These are phyloP conservation scores for Cyrtonyx montezumae DNA, from an alignment of 2,113 vertebrate genomes.

Conservation along the genomic window DNA sequence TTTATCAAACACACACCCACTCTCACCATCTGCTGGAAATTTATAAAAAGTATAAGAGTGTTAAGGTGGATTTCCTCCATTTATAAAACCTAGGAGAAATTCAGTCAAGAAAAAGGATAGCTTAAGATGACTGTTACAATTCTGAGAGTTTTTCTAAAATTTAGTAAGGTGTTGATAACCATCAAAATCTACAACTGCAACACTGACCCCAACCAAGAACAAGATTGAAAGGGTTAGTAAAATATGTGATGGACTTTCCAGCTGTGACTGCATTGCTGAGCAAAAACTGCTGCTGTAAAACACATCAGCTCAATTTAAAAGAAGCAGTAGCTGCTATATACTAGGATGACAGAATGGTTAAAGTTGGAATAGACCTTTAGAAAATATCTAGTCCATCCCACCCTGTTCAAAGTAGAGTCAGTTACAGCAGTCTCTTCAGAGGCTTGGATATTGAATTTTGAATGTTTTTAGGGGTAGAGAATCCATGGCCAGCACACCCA, in stretches of 20 bases:
- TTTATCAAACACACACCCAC: constrained; percentile 68
- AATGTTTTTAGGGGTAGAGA: neutral
- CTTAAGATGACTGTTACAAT: neutral
- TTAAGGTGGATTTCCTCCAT: constrained; percentile 53
- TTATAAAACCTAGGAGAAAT: constrained; percentile 37
- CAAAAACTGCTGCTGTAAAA: neutral
- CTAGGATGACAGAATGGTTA: neutral
- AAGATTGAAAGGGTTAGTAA: neutral
- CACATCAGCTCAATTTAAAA: neutral
- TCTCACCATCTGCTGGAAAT: constrained; percentile 65
- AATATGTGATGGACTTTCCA: neutral
- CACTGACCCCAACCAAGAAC: neutral
- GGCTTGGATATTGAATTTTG: neutral
- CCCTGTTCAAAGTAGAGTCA: neutral
- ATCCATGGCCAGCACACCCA: neutral
- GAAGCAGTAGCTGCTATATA: neutral
- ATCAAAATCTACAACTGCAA: neutral
- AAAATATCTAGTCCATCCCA: neutral
- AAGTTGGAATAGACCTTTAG: neutral
- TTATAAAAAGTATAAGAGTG: constrained; percentile 61
- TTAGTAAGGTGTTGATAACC: neutral
- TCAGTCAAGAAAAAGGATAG: constrained; percentile 9
- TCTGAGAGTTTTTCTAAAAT: neutral
- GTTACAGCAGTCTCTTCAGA: neutral
- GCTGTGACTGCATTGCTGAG: neutral